Evolutionary conservation across 2,797 vertebrate species (phyloP).

Genomic region (Falco rusticolus): DNA sequence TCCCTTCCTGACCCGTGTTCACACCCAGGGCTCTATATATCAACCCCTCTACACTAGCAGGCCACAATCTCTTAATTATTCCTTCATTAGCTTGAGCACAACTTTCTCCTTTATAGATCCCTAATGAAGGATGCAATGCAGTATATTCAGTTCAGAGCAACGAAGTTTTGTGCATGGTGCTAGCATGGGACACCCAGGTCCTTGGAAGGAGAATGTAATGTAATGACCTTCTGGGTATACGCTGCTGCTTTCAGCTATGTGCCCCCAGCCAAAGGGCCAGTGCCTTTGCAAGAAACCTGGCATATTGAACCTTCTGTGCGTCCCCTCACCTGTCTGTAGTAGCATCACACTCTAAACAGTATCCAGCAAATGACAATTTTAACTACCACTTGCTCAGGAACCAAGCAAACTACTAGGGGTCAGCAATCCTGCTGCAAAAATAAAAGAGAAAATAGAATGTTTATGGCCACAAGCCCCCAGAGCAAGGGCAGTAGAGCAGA

Average conservation of each 20-base stretch:
- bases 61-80: not conserved
- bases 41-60: not conserved
- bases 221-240: not conserved
- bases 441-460: fast-evolving
- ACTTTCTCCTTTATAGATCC: not conserved
- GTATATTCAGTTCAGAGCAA: not conserved
- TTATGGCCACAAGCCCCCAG: not conserved
- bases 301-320: not conserved
- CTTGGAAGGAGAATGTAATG: not conserved
- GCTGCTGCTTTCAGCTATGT: not conserved
- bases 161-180: not conserved
- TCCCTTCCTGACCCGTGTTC: not conserved
- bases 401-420: not conserved
- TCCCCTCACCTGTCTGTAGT: not conserved
- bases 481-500: not conserved
- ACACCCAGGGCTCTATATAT: not conserved
- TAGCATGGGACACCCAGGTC: not conserved
- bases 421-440: not conserved
- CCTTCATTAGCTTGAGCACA: not conserved
- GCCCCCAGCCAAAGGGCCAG: not conserved
- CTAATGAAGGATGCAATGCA: not conserved
- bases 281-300: not conserved
- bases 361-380: not conserved
- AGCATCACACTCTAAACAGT: not conserved
- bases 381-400: not conserved